phyloP scores from a whole-genome alignment of 2,797 vertebrate genomes.

The Cossypha caffra region DNA sequence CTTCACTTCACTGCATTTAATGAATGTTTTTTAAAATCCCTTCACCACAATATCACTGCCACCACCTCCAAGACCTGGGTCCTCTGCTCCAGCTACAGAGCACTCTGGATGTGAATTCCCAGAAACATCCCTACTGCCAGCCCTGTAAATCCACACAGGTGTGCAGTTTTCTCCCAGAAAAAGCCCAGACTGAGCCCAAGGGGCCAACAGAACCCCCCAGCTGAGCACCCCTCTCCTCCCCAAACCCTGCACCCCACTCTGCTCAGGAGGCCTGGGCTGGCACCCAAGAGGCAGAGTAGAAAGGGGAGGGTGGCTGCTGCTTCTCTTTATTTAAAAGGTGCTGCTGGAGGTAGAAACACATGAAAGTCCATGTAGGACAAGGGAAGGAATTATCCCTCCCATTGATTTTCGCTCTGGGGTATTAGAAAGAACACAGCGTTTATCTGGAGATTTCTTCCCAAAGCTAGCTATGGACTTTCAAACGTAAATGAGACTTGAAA shows the following conservation, averaged over 20 bases:
- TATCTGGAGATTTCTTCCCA: slow-evolving; percentile 88
- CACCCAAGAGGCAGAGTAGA: background rate
- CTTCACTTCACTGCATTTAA: background rate
- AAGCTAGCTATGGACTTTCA: slow-evolving; percentile 90
- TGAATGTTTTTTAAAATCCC: background rate
- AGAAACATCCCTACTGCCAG: background rate
- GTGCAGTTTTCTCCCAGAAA: background rate
- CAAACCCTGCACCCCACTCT: accelerated
- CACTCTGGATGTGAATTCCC: background rate
- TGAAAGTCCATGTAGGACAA: slow-evolving; percentile 85
- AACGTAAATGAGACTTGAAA: slow-evolving; percentile 93
- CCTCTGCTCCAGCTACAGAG: background rate
- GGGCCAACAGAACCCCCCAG: accelerated
- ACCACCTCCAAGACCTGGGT: background rate
- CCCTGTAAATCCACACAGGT: background rate
- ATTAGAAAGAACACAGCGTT: slow-evolving; percentile 93
- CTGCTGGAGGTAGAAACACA: slow-evolving; percentile 64
- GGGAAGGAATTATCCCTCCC: slow-evolving; percentile 91
- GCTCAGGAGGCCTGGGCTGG: background rate
- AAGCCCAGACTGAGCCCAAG: background rate
- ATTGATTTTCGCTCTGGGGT: slow-evolving; percentile 98
- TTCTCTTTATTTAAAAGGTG: slow-evolving; percentile 49
- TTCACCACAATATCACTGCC: background rate
- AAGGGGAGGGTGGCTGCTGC: background rate
- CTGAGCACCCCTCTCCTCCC: background rate